Conservation (phyloP, 2,888 invertebrate genomes). For the Marasmarcha lunaedactyla region DNA sequence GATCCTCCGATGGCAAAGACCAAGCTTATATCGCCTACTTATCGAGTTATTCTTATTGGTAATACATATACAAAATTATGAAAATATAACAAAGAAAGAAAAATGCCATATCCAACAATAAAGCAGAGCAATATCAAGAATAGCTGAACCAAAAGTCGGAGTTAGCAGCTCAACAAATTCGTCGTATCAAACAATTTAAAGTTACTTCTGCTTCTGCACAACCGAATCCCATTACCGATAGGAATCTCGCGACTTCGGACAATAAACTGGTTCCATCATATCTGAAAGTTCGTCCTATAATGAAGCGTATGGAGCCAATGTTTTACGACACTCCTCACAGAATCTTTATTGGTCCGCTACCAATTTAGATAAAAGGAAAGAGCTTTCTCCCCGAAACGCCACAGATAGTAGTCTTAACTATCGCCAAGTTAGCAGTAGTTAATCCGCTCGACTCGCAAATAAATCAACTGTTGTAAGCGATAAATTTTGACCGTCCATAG, state of each 20-base stretch:
- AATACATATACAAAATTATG: too few relatives aligned
- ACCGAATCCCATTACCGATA: conserved; percentile 61
- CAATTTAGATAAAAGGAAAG: conserved; percentile 72
- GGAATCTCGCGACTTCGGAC: conserved; percentile 66
- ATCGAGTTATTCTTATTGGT: too few relatives aligned
- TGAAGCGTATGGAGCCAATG: conserved; percentile 66
- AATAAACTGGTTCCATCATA: conserved; percentile 69
- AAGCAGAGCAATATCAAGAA: too few relatives aligned
- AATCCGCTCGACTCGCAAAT: conserved; percentile 58
- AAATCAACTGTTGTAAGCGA: conserved; percentile 65
- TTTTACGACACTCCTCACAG: conserved; percentile 67
- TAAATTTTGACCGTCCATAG: conserved; percentile 57
- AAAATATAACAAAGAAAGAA: too few relatives aligned
- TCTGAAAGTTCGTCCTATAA: conserved; percentile 69
- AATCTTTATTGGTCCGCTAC: conserved; percentile 69
- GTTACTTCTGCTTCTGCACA: not conserved
- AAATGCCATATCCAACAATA: too few relatives aligned
- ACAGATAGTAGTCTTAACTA: conserved; percentile 69
- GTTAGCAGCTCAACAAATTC: too few relatives aligned
- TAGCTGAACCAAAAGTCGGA: too few relatives aligned
- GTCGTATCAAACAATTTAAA: too few relatives aligned
- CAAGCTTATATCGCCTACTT: too few relatives aligned
- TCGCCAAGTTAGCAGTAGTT: conserved; percentile 70
- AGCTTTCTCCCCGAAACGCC: conserved; percentile 65
- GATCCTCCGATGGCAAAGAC: too few relatives aligned